Base-by-base conservation (phyloP, 2,113 vertebrate species). In the Embiotoca jacksoni region DNA sequence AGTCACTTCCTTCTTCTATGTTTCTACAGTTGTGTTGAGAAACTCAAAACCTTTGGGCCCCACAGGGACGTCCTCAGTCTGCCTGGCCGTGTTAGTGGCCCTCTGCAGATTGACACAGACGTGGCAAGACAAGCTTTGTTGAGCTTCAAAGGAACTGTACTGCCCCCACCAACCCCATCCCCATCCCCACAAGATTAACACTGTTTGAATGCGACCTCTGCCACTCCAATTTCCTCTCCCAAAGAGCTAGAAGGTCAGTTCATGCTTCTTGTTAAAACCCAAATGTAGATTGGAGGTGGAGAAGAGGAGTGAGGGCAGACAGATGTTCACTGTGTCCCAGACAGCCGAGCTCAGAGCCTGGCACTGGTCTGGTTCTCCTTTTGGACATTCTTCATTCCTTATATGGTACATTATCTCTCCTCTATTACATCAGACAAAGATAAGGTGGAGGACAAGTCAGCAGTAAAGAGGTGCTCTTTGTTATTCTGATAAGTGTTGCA, bases 111-210 rank as follows among this genome's bases (percentile, higher is more conserved):
- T 91, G 90, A 93, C 90, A 91, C 81, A 89, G 85, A 91, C 65
- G 76, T 86, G 84, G 81, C 79, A 83, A 69, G 90, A 93, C 88
- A 71, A 50, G 84, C 81, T 84, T 72, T 83, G 81, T 75, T 74
- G 37, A 68, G 86, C 91, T 94, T 95, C 93, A 93, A 94, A 94
- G 90, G 84, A 88, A 67, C 69, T 75, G 77, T 14, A 63, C 72
- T 35, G 7, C 80, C 57, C 70, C 76, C 74, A 82, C 35, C 52
- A 55, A 65, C 81, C 23, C 23, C 23, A 1, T 23, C 23, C 23
- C 23, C 23, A 23, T 23, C 23, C 23, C 23, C 67, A 80, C 81
- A 84, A 91, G 93, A 94, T 94, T 93, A 93, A 78, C 82, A 75
- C 87, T 64, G 86, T 90, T 86, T 92, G 89, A 81, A 84, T 76